Percentiles rank a stretch among this genome's conserved stretches.
Conservation (phyloP, 1,140 invertebrate genomes). For the Proales similis region DNA sequence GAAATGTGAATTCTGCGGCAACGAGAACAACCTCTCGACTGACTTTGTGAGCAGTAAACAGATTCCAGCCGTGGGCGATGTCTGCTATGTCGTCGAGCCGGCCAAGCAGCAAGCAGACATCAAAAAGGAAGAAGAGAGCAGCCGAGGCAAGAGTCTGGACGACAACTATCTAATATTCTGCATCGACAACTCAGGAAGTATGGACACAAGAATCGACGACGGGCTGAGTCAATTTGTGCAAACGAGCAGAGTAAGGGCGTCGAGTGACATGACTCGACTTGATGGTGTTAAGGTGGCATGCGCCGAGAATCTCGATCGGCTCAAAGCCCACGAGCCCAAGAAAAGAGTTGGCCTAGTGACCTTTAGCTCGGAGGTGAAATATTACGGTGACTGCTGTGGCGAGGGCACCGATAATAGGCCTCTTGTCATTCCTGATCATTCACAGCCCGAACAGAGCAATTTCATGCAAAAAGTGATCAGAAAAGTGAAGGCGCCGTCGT, state of each 20-base stretch:
- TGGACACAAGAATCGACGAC: constrained; percentile 40
- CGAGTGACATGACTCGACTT: constrained; percentile 41
- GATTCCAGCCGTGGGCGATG: constrained; percentile 43
- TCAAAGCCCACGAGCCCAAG: constrained; percentile 44
- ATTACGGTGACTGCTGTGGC: constrained; percentile 41
- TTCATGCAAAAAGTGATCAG: not conserved
- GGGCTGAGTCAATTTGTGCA: constrained; percentile 27
- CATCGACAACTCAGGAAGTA: constrained; percentile 48
- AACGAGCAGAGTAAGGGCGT: constrained; percentile 41
- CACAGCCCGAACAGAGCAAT: not conserved
- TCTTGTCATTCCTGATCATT: not conserved
- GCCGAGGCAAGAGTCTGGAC: constrained; percentile 19
- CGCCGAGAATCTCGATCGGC: constrained; percentile 43
- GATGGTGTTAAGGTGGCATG: constrained; percentile 44
- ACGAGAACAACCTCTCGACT: constrained; percentile 43
- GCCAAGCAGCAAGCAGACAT: constrained; percentile 38
- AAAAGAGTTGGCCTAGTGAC: constrained; percentile 43
- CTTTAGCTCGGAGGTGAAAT: constrained; percentile 43
- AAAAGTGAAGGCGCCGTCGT: not conserved
- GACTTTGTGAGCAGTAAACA: constrained; percentile 42
- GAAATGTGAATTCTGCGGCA: constrained; percentile 45
- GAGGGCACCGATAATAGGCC: not conserved
- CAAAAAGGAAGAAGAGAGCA: constrained; percentile 24
- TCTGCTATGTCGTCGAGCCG: constrained; percentile 44
- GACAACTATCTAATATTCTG: constrained; percentile 43